Conservation (phyloP, 1,140 invertebrate genomes). For the Dendrolimus punctatus region DNA sequence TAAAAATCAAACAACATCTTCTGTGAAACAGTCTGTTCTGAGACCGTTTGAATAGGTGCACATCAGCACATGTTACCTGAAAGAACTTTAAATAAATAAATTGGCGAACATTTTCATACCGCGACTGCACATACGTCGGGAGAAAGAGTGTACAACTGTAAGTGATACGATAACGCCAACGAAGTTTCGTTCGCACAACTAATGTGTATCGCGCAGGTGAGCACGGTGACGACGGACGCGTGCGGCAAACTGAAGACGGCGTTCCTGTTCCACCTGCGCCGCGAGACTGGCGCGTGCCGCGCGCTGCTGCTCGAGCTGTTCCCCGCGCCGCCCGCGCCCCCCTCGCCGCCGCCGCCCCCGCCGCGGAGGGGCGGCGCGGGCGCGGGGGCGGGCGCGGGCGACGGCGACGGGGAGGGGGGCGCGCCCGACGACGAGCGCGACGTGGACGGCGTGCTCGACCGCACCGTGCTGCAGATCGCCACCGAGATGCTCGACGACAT, state of each 20-base stretch:
- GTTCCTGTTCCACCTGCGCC: conserved; percentile 79
- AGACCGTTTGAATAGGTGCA: too few relatives aligned
- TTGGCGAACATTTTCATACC: too few relatives aligned
- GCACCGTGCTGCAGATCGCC: conserved; percentile 80
- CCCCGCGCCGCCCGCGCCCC: conserved; percentile 52
- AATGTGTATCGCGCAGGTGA: conserved; percentile 30
- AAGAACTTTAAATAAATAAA: too few relatives aligned
- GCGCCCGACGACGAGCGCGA: conserved; percentile 29
- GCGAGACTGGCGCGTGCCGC: conserved; percentile 73
- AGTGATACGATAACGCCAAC: too few relatives aligned
- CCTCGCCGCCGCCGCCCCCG: conserved; percentile 3
- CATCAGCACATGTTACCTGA: too few relatives aligned
- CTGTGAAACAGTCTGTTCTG: too few relatives aligned
- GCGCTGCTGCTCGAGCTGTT: conserved; percentile 79
- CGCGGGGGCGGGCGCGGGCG: not conserved
- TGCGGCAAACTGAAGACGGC: conserved; percentile 81
- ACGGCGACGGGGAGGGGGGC: conserved; percentile 64
- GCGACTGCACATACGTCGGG: too few relatives aligned
- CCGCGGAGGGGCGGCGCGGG: not conserved
- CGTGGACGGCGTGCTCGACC: conserved; percentile 77
- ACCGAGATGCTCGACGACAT: conserved; percentile 89
- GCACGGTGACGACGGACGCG: conserved; percentile 33
- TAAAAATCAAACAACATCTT: too few relatives aligned
- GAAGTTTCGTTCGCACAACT: too few relatives aligned
- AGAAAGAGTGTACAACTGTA: too few relatives aligned